Evolutionary conservation across 2,888 invertebrate genomes (phyloP).

Genomic region (Torymus auratus): DNA sequence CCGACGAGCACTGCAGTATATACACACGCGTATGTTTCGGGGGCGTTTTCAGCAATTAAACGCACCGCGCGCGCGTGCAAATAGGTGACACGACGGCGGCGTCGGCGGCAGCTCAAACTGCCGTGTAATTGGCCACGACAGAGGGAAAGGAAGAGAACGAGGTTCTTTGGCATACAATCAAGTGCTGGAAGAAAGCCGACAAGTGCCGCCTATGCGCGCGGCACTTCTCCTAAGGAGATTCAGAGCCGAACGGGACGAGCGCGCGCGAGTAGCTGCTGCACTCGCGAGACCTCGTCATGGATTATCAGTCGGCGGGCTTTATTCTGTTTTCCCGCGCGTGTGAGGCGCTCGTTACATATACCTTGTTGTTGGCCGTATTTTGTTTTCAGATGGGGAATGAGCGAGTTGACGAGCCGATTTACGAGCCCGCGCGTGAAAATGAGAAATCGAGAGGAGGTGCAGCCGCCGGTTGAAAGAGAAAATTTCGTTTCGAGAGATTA

Average conservation of each 20-base stretch:
- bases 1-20: no score
- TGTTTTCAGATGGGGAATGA: no score
- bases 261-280: slow-evolving; percentile 4
- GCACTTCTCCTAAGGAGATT: slow-evolving; percentile 67
- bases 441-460: no score
- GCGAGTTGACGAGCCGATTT: no score
- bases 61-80: not conserved
- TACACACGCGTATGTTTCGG: no score
- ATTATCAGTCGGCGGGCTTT: slow-evolving; percentile 41
- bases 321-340: not conserved
- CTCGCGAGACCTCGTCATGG: slow-evolving; percentile 53
- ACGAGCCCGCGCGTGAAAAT: no score
- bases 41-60: slow-evolving; percentile 33
- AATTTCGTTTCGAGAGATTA: no score
- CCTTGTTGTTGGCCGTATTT: no score
- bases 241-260: slow-evolving; percentile 69
- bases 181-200: slow-evolving; percentile 58
- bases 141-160: slow-evolving; percentile 63
- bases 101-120: slow-evolving; percentile 49
- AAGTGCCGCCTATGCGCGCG: slow-evolving; percentile 50
- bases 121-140: slow-evolving; percentile 65
- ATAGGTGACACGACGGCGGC: not conserved
- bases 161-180: slow-evolving; percentile 55
- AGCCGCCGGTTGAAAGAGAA: no score
- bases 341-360: no score